Base-by-base conservation (phyloP, 1,140 invertebrate genomes). In the Eueides isabella region DNA sequence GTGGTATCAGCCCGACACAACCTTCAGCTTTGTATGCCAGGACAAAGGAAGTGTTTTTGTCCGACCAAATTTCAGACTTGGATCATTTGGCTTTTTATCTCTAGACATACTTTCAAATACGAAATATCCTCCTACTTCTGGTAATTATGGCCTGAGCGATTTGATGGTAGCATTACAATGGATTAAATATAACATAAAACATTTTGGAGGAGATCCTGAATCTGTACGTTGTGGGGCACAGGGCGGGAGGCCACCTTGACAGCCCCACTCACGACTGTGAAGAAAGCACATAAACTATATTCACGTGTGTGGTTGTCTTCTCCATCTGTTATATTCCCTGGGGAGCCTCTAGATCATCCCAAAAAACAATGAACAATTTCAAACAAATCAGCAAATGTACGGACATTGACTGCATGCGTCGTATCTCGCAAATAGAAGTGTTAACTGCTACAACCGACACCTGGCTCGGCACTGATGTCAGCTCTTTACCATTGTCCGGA, bases 121-220 rank as follows among this genome's bases (percentile, higher is more conserved):
- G 0, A 94, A 95, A 23, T 95, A 97, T 86, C 96, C 96, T 0
- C 94, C 92, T 6, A 96, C 96, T 1, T 97, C 97, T 0, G 97
- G 97, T n/a, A 98, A 98, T 83, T 98, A 98, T 83, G 97, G 96
- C 0, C 92, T 98, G 0, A 96, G 96, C 5, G 97, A 98, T 81
- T 95, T 98, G 19, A 85, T 97, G 6, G 94, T 95, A 2, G 97
- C 95, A 1, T 92, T 98, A 1, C 94, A 95, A 65, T 98, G 97
- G 97, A 95, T 98, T 0, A 94, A 97, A 61, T 92, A 95, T 61
- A 97, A 97, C 81, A 97, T 97, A 41, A 94, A 95, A 62, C 94
- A 97, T 86, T 98, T 98, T 83, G 97, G 97, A 1, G 97, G 97
- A 0, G 95, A 98, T 90, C 94, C 95, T 5, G 92, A 94, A 6